These are phyloP conservation scores for Hippocampus kuda DNA, from an alignment of 2,797 vertebrate genomes.

Conservation along the genomic window DNA sequence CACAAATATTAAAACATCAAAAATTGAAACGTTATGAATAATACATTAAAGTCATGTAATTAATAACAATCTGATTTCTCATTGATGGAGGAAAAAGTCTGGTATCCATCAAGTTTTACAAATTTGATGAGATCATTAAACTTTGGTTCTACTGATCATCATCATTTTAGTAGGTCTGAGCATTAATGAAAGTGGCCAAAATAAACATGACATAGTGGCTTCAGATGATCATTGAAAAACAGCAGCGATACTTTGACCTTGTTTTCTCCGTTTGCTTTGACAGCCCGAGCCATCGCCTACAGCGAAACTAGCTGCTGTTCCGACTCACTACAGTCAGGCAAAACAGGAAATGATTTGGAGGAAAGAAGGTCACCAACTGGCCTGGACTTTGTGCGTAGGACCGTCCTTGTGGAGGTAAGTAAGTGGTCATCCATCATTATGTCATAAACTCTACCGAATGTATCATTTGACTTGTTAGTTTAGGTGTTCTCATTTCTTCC, in stretches of 20 bases:
- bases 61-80: background rate
- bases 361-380: slow-evolving; percentile 67
- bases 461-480: background rate
- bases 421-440: background rate
- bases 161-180: background rate
- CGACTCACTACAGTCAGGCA: slow-evolving; percentile 64
- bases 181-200: too few relatives aligned
- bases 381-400: slow-evolving; percentile 75
- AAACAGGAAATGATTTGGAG: slow-evolving; percentile 63
- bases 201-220: background rate
- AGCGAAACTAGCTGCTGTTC: slow-evolving; percentile 75
- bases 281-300: slow-evolving; percentile 84
- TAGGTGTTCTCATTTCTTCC: slow-evolving; percentile 4
- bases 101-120: background rate
- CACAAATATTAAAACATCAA: too few relatives aligned
- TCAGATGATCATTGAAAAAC: background rate
- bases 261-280: slow-evolving; percentile 12
- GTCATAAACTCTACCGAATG: background rate
- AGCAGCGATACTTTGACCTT: background rate
- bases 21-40: background rate
- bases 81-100: background rate
- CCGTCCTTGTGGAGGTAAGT: slow-evolving; percentile 79
- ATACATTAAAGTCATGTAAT: background rate
- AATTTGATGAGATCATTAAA: background rate
- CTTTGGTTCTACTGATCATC: background rate